Percentiles rank a stretch among this genome's conserved stretches.
Conservation (phyloP, 2,113 vertebrate species). For the Protobothrops mucrosquamatus region DNA sequence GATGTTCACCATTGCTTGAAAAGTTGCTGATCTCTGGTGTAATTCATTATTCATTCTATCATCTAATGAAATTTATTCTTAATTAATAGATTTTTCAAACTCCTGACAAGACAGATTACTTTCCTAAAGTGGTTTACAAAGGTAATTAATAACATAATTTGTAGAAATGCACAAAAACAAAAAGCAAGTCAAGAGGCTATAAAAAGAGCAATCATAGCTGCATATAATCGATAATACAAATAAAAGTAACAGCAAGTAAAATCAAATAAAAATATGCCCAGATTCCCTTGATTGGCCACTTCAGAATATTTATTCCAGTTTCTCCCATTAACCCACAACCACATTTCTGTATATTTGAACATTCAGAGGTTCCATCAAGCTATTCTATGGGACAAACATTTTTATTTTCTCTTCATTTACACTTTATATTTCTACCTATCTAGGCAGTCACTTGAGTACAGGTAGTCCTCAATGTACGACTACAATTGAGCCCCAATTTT, state of each 20-base stretch:
- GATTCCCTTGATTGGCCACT: background rate
- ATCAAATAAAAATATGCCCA: background rate
- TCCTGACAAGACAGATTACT: background rate
- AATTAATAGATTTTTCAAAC: background rate
- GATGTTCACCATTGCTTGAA: background rate
- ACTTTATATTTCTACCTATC: background rate
- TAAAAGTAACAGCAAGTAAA: background rate
- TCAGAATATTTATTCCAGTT: background rate
- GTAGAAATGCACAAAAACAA: background rate
- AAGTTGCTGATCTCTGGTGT: background rate
- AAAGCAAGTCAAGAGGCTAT: background rate
- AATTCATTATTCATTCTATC: background rate
- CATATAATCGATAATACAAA: background rate
- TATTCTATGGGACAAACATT: background rate
- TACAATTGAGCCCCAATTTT: too few species aligned
- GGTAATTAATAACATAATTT: background rate
- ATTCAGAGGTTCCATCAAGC: background rate
- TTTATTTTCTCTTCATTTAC: background rate
- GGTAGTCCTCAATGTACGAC: background rate
- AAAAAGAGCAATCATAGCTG: background rate
- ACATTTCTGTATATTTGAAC: background rate
- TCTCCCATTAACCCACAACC: background rate
- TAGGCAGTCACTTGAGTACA: background rate
- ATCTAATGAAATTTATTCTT: background rate
- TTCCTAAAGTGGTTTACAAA: background rate